Percentiles rank a stretch among this genome's conserved stretches.
phyloP scores from a whole-genome alignment of 2,113 vertebrate genomes.

The Serilophus lunatus region DNA sequence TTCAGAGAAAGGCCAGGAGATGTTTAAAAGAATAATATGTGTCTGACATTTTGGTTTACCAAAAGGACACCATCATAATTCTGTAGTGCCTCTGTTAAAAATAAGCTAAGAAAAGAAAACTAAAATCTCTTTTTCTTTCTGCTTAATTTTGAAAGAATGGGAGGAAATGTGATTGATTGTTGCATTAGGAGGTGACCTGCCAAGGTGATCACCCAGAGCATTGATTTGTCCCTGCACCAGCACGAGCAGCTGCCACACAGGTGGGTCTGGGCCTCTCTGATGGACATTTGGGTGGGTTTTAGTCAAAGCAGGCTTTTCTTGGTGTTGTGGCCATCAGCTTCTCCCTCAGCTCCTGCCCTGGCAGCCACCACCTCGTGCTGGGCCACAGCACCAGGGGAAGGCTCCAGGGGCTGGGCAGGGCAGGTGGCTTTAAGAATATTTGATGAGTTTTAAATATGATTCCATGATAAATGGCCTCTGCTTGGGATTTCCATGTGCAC shows the following conservation, averaged over 20 bases:
- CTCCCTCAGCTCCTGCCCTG: background rate
- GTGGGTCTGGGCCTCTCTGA: background rate
- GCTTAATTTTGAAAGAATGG: slow-evolving; percentile 47
- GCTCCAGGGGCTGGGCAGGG: background rate
- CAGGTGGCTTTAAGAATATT: background rate
- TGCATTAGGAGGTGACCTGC: slow-evolving; percentile 26
- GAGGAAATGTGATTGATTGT: slow-evolving; percentile 6
- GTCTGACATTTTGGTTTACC: slow-evolving; percentile 75
- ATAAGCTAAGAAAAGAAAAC: slow-evolving; percentile 66
- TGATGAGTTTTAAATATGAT: background rate
- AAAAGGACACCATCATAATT: slow-evolving; percentile 73
- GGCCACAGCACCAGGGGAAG: accelerated
- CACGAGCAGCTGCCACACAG: background rate
- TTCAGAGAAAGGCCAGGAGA: slow-evolving; percentile 72
- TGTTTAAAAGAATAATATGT: slow-evolving; percentile 72
- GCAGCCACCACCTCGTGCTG: background rate
- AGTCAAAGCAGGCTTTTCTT: accelerated
- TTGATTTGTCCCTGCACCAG: background rate
- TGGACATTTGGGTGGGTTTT: background rate
- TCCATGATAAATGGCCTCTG: background rate
- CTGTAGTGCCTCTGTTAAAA: slow-evolving; percentile 68
- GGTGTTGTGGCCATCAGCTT: background rate
- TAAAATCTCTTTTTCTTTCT: slow-evolving; percentile 60
- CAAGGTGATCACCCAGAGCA: background rate
- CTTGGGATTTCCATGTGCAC: accelerated